Evolutionary conservation across 2,888 invertebrate genomes (phyloP), one percentile per base, ranked within the genome.

Genomic region (Acanthacorydalis orientalis): DNA sequence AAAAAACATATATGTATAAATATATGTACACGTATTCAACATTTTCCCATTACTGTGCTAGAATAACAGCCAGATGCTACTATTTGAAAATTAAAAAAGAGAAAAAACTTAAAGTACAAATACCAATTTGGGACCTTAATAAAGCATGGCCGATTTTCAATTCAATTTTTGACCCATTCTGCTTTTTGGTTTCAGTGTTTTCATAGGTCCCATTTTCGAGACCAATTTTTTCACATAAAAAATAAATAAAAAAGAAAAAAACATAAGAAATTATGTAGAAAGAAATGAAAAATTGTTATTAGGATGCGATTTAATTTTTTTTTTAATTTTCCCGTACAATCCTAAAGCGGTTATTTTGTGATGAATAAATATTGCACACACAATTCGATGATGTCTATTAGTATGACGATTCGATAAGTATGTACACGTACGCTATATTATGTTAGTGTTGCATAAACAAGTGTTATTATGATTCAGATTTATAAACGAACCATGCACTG

Each of bases 131-230:
- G 47, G 47, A 47, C 47, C 46, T 46, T 35, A 35, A 12, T 46
- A 39, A 46, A 46, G 46, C 46, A 43, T 47, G 47, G 47, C 47
- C 47, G 47, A 47, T 47, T 46, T 46, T 47, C 61, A 55, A 56
- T 56, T 56, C 50, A 52, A 37, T 31, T 46, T 40, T 31, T 35
- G 47, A 47, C 47, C 47, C 47, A 47, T 47, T 47, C 47, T 47
- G 47, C 47, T 47, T 42, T 47, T 47, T 46, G 8, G 33, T 45
- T 45, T 37, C 16, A 31, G 31, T 44, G 44, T 57, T 57, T 56
- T 55, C 53, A 57, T 52, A 57, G 51, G 50, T 52, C 56, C 57
- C 57, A 54, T 57, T 55, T 53, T n/a, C 39, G 56, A 56, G 56
- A 57, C 58, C 55, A 57, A 55, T 54, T 51, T 49, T 50, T 50